Percentiles rank a stretch among this genome's conserved stretches.
Conservation (phyloP, 2,797 vertebrate genomes). For the Craterocephalus amniculus region DNA sequence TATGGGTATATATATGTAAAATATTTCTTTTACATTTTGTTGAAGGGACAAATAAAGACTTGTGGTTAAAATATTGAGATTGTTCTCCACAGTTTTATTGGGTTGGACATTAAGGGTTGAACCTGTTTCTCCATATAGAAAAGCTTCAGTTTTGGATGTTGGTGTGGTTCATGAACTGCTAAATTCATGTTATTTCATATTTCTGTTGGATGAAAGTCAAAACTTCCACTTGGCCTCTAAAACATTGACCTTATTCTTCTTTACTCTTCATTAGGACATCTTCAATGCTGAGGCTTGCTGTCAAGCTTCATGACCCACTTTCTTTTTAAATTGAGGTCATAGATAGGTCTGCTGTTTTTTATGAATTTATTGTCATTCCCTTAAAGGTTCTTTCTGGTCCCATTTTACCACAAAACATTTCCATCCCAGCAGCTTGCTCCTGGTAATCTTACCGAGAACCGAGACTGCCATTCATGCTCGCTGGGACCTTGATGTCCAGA, state of each 20-base stretch:
- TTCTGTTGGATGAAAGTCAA: neutral
- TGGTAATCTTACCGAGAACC: neutral
- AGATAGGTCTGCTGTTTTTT: neutral
- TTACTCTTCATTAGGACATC: neutral
- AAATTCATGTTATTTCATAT: neutral
- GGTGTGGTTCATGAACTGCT: neutral
- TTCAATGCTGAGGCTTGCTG: neutral
- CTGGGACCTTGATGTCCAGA: neutral
- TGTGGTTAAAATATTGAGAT: too few relatives aligned
- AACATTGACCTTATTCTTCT: neutral
- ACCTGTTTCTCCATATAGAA: neutral
- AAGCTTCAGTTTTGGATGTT: neutral
- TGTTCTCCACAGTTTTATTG: too few relatives aligned
- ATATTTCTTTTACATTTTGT: too few relatives aligned
- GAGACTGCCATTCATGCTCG: neutral
- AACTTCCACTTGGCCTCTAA: neutral
- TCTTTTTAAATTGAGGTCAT: neutral
- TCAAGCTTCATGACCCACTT: neutral
- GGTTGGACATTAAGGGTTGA: too few relatives aligned
- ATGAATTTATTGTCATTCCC: neutral
- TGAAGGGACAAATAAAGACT: too few relatives aligned
- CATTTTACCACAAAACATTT: neutral
- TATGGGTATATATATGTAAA: too few relatives aligned
- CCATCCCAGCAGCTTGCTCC: neutral
- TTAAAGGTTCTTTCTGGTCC: neutral